Evolutionary conservation across 2,113 vertebrate species (phyloP), one percentile per base, ranked within the genome.

Genomic region (Oostethus manadensis): DNA sequence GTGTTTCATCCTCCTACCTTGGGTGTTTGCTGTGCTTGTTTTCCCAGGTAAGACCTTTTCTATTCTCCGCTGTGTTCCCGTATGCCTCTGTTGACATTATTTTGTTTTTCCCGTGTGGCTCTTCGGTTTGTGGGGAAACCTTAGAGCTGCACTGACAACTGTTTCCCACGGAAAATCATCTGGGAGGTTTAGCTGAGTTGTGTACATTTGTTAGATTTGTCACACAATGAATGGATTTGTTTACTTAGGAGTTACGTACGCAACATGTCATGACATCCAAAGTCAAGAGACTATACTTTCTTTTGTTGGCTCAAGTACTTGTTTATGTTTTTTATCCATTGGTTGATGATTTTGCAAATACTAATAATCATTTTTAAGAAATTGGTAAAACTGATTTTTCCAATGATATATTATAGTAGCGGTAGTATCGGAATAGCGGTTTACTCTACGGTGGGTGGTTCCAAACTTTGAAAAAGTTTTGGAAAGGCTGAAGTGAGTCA

Each of bases 11-110:
- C 68, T 89, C 77, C 74, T 87, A 68, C 81, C 86, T 15, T 88
- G 88, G 88, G 65, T 90, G 73, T 85, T 89, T 69, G 84, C 86
- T 48, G 62, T 79, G 64, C 84, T 90, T 71, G 74, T 90, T 43
- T 90, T 89, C 70, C 89, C 88, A 90, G 90, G 90, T 91, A 89
- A 86, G 75, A 66, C 60, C 76, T 66, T 26, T 55, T 60, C 51
- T 73, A 35, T 64, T 79, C 40, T 46, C 6, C 11, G 66, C 8
- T 62, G 23, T 62, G 23, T 53, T 64, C 14, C 57, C 5, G 29
- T 33, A 33, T 33, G 2, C 5, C 29, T 6, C 1, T 67, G 70
- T 82, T 74, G 64, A 64, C 53, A 33, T 33, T 33, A 8, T 33
- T 33, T 33, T 6, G 29, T 33, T 7, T 26, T 26, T 5, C 23